These are phyloP conservation scores for Athetis lepigone DNA, from an alignment of 2,888 invertebrate genomes.

Conservation along the genomic window DNA sequence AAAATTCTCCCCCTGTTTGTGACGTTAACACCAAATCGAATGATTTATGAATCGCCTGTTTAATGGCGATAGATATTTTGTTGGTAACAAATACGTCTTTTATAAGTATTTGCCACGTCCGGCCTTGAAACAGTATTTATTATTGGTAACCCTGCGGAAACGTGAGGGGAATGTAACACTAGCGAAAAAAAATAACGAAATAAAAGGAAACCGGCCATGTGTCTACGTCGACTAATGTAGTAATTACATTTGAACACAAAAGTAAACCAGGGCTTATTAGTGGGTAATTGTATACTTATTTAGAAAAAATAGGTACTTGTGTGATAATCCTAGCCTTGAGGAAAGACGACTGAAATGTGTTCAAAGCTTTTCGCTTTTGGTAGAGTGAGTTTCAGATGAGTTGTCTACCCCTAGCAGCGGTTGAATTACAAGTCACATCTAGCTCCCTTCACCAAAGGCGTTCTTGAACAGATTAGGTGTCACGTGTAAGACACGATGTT, in stretches of 20 bases:
- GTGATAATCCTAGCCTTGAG: constrained; percentile 13
- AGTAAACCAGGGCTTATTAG: constrained; percentile 42
- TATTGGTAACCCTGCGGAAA: constrained; percentile 39
- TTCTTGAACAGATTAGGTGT: not conserved
- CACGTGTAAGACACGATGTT: not conserved
- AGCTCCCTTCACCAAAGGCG: not conserved
- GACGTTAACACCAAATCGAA: constrained; percentile 45
- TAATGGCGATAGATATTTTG: constrained; percentile 44
- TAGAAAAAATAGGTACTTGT: constrained; percentile 1
- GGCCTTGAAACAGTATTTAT: constrained; percentile 52
- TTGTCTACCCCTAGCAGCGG: not conserved
- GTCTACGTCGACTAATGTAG: constrained; percentile 43
- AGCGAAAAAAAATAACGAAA: constrained; percentile 34
- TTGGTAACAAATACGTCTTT: constrained; percentile 47
- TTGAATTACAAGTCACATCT: not conserved
- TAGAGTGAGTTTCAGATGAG: not conserved
- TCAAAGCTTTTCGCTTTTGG: not conserved
- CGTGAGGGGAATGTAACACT: constrained; percentile 46
- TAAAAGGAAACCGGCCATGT: constrained; percentile 37
- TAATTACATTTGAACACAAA: constrained; percentile 49
- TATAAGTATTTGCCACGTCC: constrained; percentile 35
- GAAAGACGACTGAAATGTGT: not conserved
- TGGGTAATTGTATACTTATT: constrained; percentile 46
- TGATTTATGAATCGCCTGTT: constrained; percentile 48
- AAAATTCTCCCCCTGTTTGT: constrained; percentile 24